phyloP scores from a whole-genome alignment of 2,888 invertebrate species.

The Lasiommata megera region DNA sequence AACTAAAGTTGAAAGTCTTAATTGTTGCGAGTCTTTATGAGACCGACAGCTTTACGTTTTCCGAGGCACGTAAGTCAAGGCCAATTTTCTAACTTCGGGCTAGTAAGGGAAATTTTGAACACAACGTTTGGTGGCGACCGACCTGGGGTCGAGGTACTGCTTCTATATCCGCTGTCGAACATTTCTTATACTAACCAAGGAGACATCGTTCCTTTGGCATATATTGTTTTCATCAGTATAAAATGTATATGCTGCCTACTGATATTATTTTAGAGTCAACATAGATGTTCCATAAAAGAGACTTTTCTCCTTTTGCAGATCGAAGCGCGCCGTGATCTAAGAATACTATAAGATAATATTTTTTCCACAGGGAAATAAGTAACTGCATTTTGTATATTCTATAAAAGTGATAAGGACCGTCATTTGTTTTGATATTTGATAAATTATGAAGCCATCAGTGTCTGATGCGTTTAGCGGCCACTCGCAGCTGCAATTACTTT shows the following conservation, averaged over 20 bases:
- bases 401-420: conserved; percentile 81
- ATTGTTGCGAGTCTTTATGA: not conserved
- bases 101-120: no score
- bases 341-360: conserved; percentile 82
- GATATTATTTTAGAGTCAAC: no score
- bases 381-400: conserved; percentile 83
- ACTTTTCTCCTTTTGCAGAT: conserved; percentile 65
- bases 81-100: no score
- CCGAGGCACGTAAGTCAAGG: no score
- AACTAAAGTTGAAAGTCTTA: not conserved
- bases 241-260: no score
- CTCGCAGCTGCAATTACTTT: conserved; percentile 74
- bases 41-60: no score
- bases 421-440: conserved; percentile 80
- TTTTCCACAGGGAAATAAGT: conserved; percentile 83
- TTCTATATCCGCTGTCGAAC: no score
- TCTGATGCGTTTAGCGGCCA: conserved; percentile 71
- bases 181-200: no score
- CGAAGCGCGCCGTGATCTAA: conserved; percentile 81
- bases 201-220: no score
- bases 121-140: no score
- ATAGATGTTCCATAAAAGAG: not conserved
- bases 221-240: no score
- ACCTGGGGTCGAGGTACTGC: no score
- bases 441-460: conserved; percentile 75